These are phyloP conservation scores for Cosmia pyralina DNA, from an alignment of 2,888 invertebrate species.

Conservation along the genomic window DNA sequence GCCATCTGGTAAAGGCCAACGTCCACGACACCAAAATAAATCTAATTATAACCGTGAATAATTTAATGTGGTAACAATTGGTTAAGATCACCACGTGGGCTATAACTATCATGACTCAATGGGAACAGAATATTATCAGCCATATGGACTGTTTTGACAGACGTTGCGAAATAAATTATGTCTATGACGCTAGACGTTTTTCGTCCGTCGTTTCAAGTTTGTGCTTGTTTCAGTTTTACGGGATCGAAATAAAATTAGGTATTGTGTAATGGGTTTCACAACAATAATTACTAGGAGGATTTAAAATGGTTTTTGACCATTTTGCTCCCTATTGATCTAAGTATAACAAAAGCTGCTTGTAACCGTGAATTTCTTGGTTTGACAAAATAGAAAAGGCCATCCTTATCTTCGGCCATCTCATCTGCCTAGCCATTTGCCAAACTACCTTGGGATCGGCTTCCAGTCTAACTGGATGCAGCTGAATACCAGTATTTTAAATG, in stretches of 20 bases:
- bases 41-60: constrained; percentile 62
- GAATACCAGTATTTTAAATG: no score
- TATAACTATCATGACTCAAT: constrained; percentile 55
- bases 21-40: constrained; percentile 42
- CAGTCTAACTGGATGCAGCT: no score
- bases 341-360: neutral
- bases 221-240: constrained; percentile 33
- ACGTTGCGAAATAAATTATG: constrained; percentile 56
- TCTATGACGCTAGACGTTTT: constrained; percentile 33
- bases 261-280: neutral
- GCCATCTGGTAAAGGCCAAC: constrained; percentile 51
- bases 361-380: neutral
- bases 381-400: neutral
- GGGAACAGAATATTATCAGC: constrained; percentile 59
- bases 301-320: no score
- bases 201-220: constrained; percentile 35
- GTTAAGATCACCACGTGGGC: constrained; percentile 51
- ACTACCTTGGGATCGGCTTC: no score
- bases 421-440: no score
- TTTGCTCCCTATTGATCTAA: no score
- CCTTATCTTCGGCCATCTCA: neutral
- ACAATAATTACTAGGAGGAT: no score
- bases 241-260: constrained; percentile 1
- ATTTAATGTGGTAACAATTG: constrained; percentile 55
- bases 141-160: constrained; percentile 58